Evolutionary conservation across 2,113 vertebrate genomes (phyloP).

Genomic region (Panurus biarmicus): DNA sequence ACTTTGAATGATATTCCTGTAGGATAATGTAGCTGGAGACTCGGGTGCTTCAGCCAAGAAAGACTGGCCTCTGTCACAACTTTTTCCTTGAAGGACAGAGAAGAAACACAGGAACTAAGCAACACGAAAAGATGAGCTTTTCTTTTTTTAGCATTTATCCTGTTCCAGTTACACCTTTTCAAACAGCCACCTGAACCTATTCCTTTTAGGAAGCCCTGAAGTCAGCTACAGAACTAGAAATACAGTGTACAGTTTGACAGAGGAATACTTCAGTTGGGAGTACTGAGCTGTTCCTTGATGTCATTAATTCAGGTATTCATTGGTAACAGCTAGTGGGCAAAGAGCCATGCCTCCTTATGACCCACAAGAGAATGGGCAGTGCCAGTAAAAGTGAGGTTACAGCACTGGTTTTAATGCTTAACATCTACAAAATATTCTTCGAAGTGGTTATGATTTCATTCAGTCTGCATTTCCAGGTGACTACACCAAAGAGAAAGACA

Average conservation of each 20-base stretch:
- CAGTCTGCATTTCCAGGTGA: neutral
- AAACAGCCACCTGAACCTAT: neutral
- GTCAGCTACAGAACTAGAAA: neutral
- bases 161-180: neutral
- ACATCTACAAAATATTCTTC: neutral
- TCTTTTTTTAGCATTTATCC: neutral
- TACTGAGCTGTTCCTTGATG: neutral
- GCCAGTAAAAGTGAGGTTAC: neutral
- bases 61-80: constrained; percentile 88
- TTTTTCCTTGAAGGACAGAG: constrained; percentile 68
- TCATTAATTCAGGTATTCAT: neutral
- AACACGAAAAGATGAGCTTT: neutral
- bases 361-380: neutral
- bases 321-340: neutral
- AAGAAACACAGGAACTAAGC: neutral
- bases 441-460: neutral
- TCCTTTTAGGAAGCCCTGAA: neutral
- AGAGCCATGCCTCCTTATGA: neutral
- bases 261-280: neutral
- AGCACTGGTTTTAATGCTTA: neutral
- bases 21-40: constrained; percentile 80
- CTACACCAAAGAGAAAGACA: neutral
- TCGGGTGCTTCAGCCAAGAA: constrained; percentile 81
- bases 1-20: constrained; percentile 84
- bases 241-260: neutral